phyloP scores from a whole-genome alignment of 1,140 invertebrate genomes.

The Zophobas morio region DNA sequence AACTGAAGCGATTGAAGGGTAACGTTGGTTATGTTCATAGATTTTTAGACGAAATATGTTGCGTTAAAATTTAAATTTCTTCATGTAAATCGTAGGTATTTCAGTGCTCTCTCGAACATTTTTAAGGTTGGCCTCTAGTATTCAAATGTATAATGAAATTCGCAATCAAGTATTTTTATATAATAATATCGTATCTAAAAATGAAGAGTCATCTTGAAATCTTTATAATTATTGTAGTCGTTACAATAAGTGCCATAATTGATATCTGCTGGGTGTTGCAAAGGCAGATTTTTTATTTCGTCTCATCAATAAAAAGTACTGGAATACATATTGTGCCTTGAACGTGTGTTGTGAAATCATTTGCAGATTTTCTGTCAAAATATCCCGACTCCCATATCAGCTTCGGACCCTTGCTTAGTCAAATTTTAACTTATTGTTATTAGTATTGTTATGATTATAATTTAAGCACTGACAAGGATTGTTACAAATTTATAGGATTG shows the following conservation, averaged over 20 bases:
- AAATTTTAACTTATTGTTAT: constrained; percentile 41
- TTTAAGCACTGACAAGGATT: constrained; percentile 60
- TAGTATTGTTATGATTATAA: constrained; percentile 20
- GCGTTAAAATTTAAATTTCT: constrained; percentile 12
- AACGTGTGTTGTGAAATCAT: constrained; percentile 62
- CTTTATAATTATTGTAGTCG: constrained; percentile 38
- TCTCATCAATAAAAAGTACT: constrained; percentile 59
- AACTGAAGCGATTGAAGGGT: constrained; percentile 32
- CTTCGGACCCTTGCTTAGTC: constrained; percentile 63
- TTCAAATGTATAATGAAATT: constrained; percentile 48
- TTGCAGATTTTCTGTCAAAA: constrained; percentile 56
- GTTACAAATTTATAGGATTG: constrained; percentile 46
- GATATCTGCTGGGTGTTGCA: constrained; percentile 31
- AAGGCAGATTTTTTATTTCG: constrained; percentile 34
- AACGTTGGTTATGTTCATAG: constrained; percentile 18
- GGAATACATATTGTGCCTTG: constrained; percentile 66
- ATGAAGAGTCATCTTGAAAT: constrained; percentile 33
- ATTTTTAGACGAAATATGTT: constrained; percentile 15
- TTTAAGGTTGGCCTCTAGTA: constrained; percentile 49
- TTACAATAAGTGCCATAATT: constrained; percentile 54
- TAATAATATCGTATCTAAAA: constrained; percentile 46
- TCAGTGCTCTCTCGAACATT: constrained; percentile 57
- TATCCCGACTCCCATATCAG: constrained; percentile 63
- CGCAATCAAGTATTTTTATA: constrained; percentile 61
- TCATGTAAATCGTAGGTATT: constrained; percentile 51